phyloP scores from a whole-genome alignment of 2,888 invertebrate genomes.

The Chymomyza procnemis region DNA sequence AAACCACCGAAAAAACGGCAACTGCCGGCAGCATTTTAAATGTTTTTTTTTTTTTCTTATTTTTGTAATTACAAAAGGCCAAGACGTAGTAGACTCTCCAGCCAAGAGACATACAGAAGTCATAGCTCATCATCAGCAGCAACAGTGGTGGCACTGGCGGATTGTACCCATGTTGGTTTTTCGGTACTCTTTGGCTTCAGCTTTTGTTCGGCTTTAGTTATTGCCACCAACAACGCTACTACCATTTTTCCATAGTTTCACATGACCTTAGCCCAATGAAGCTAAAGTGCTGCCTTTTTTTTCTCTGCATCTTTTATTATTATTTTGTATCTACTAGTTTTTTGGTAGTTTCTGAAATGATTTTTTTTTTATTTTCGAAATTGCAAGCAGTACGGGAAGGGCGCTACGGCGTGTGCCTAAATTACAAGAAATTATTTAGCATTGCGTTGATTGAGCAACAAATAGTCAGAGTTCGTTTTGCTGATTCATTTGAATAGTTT shows the following conservation, averaged over 20 bases:
- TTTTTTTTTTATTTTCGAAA: conserved; percentile 43
- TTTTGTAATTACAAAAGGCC: conserved; percentile 59
- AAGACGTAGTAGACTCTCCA: conserved; percentile 24
- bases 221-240: neutral
- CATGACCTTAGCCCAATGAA: conserved; percentile 65
- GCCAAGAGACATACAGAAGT: conserved; percentile 41
- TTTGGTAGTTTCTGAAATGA: neutral
- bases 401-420: conserved; percentile 34
- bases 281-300: conserved; percentile 27
- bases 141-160: conserved; percentile 38
- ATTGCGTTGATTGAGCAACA: conserved; percentile 44
- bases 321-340: conserved; percentile 2
- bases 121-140: conserved; percentile 63
- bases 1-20: conserved; percentile 25
- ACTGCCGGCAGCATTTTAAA: conserved; percentile 48
- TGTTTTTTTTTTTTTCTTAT: too few species aligned
- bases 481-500: conserved; percentile 25
- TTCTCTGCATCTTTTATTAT: too few species aligned
- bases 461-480: conserved; percentile 46
- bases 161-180: conserved; percentile 31
- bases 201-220: conserved; percentile 14
- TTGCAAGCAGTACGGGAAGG: conserved; percentile 5
- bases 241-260: conserved; percentile 53
- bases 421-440: conserved; percentile 51
- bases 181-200: conserved; percentile 34